phyloP scores from a whole-genome alignment of 2,797 vertebrate species.

The Loris lydekkerianus region DNA sequence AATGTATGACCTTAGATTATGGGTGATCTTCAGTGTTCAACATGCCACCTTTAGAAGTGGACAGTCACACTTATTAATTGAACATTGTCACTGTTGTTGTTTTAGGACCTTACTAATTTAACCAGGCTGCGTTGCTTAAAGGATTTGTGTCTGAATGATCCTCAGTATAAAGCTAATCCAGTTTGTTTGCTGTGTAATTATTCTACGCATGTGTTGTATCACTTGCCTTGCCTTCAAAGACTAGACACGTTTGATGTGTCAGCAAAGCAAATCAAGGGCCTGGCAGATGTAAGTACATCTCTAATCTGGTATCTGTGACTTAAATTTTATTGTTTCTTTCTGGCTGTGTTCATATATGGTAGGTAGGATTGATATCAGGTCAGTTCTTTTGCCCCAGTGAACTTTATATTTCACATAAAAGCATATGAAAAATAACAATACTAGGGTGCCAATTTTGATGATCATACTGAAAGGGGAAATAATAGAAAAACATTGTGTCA shows the following conservation, averaged over 20 bases:
- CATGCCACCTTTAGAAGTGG: background rate
- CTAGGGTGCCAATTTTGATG: constrained; percentile 39
- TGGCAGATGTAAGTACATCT: constrained; percentile 91
- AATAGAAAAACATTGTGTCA: constrained; percentile 22
- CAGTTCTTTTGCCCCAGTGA: constrained; percentile 46
- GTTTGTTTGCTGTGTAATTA: constrained; percentile 95
- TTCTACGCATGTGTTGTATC: constrained; percentile 93
- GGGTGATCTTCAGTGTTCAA: constrained; percentile 7
- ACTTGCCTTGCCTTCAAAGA: constrained; percentile 92
- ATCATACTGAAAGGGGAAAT: constrained; percentile 7
- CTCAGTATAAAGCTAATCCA: constrained; percentile 91
- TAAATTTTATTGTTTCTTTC: background rate
- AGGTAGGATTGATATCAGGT: background rate
- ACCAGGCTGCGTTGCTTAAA: constrained; percentile 89
- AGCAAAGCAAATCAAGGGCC: constrained; percentile 91
- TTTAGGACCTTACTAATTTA: constrained; percentile 93
- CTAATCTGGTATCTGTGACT: background rate
- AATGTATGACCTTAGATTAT: background rate
- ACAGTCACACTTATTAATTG: constrained; percentile 12
- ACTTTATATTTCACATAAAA: constrained; percentile 31
- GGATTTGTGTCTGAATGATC: constrained; percentile 92
- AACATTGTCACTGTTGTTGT: constrained; percentile 43
- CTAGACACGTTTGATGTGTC: constrained; percentile 93
- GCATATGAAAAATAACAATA: background rate
- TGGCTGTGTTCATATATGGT: background rate